Conservation (phyloP, 92 coral and sea anemone species). For the Bergia sp. region DNA sequence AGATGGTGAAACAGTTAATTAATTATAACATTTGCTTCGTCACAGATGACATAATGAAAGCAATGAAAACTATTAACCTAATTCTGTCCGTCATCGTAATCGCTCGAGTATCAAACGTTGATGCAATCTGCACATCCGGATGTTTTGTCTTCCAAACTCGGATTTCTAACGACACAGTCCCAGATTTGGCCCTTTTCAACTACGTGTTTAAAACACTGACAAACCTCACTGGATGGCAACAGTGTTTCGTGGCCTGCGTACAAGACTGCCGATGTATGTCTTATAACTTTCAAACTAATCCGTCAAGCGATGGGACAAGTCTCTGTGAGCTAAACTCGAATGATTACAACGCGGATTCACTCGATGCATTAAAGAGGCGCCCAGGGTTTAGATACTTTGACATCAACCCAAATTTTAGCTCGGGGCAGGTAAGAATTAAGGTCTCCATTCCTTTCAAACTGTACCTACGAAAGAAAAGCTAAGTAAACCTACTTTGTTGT, state of each 20-base stretch:
- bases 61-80: neutral
- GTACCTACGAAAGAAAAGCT: too few relatives aligned
- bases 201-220: neutral
- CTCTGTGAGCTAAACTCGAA: constrained; percentile 4
- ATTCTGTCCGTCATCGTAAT: neutral
- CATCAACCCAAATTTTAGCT: neutral
- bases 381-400: neutral
- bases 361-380: neutral
- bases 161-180: neutral
- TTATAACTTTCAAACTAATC: neutral
- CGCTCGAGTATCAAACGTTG: neutral
- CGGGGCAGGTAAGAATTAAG: too few relatives aligned
- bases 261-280: neutral
- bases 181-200: neutral
- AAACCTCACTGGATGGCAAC: neutral
- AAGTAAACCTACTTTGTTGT: too few relatives aligned
- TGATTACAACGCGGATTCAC: neutral
- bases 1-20: too few relatives aligned
- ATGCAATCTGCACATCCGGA: neutral
- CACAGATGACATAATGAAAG: neutral
- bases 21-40: neutral
- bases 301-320: neutral
- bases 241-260: neutral
- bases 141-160: neutral
- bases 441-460: too few relatives aligned